phyloP scores from a whole-genome alignment of 2,888 invertebrate genomes.

The Salticus scenicus region DNA sequence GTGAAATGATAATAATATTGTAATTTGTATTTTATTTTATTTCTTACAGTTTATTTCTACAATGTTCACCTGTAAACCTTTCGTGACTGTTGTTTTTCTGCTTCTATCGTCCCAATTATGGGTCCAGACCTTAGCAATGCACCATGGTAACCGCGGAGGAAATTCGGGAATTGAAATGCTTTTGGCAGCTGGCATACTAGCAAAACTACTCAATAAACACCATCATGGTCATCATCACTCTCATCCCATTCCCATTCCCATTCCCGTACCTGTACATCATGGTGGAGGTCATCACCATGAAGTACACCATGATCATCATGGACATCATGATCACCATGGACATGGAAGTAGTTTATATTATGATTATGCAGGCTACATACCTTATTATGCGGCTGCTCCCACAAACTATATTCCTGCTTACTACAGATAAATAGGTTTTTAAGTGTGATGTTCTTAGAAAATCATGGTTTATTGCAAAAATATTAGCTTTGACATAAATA shows the following conservation, averaged over 20 bases:
- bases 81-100: background rate
- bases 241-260: constrained; percentile 60
- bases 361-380: constrained; percentile 35
- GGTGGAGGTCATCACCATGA: constrained; percentile 27
- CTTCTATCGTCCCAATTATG: constrained; percentile 4
- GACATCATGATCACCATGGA: constrained; percentile 49
- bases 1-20: too few species aligned
- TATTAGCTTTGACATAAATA: too few species aligned
- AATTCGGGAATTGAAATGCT: constrained; percentile 63
- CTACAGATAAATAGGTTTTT: constrained; percentile 15
- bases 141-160: constrained; percentile 23
- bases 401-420: constrained; percentile 42
- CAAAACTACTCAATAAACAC: constrained; percentile 52
- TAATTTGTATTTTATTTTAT: too few species aligned
- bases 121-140: background rate
- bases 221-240: constrained; percentile 47
- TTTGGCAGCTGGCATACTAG: constrained; percentile 52
- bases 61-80: background rate
- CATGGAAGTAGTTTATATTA: constrained; percentile 45
- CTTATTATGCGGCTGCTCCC: constrained; percentile 39
- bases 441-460: too few species aligned
- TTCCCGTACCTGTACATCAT: constrained; percentile 53
- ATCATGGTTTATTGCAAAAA: too few species aligned
- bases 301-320: constrained; percentile 12
- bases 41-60: background rate